Evolutionary conservation across 2,888 invertebrate genomes (phyloP).

Genomic region (Eristalinus sepulchralis): DNA sequence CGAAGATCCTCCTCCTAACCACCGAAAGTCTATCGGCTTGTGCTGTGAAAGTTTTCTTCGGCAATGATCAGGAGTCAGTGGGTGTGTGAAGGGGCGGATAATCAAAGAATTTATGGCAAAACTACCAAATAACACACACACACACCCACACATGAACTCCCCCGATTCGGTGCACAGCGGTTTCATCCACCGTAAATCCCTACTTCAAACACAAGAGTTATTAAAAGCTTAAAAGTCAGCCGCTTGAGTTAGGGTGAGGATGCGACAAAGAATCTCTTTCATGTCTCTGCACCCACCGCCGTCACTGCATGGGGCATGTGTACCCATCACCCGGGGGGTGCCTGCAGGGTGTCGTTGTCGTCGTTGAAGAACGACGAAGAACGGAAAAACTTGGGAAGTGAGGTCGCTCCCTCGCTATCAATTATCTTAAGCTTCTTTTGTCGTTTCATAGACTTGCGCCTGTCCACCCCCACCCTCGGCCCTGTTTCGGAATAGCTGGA

Average conservation of each 20-base stretch:
- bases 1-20: slow-evolving; percentile 28
- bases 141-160: slow-evolving; percentile 21
- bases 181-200: slow-evolving; percentile 69
- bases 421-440: slow-evolving; percentile 71
- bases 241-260: slow-evolving; percentile 42
- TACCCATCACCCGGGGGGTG: slow-evolving; percentile 36
- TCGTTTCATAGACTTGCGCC: slow-evolving; percentile 58
- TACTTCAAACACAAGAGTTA: slow-evolving; percentile 60
- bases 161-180: slow-evolving; percentile 13
- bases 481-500: slow-evolving; percentile 50
- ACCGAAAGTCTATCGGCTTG: slow-evolving; percentile 36
- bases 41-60: slow-evolving; percentile 41
- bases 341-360: slow-evolving; percentile 26
- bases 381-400: neutral
- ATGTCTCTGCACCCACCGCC: slow-evolving; percentile 23
- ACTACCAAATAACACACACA: slow-evolving; percentile 26
- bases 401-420: slow-evolving; percentile 65
- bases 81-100: neutral
- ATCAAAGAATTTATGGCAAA: slow-evolving; percentile 54
- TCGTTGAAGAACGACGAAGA: neutral
- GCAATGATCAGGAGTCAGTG: neutral
- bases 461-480: neutral
- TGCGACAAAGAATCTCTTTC: slow-evolving; percentile 26
- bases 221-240: slow-evolving; percentile 70
- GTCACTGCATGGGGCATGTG: slow-evolving; percentile 43